Percentiles rank a stretch among this genome's conserved stretches.
These are phyloP conservation scores for Ictalurus furcatus DNA, from an alignment of 2,113 vertebrate species.

Conservation along the genomic window DNA sequence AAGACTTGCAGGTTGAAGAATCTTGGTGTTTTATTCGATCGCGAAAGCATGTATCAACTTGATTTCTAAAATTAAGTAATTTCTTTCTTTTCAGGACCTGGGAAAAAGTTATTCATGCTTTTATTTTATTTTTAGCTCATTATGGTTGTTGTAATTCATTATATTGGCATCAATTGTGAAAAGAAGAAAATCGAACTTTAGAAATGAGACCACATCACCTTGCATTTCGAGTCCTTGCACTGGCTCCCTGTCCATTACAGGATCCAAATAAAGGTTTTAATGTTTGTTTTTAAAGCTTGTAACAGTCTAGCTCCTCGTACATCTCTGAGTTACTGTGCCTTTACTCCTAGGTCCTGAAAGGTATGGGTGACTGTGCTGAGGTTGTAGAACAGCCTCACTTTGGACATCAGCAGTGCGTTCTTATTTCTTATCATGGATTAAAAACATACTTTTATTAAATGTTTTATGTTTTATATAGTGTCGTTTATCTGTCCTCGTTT, in stretches of 20 bases:
- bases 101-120: not conserved
- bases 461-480: not conserved
- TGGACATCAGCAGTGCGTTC: no score
- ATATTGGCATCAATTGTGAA: not conserved
- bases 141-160: not conserved
- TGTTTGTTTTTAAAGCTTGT: not conserved
- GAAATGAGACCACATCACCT: not conserved
- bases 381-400: no score
- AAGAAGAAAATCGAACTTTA: not conserved
- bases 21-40: not conserved
- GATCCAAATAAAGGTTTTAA: not conserved
- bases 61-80: not conserved
- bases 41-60: no score
- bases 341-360: not conserved
- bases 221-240: not conserved
- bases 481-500: not conserved
- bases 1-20: not conserved
- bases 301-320: not conserved
- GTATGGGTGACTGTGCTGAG: no score
- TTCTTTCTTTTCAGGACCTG: not conserved
- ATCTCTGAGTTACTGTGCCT: not conserved
- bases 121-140: not conserved
- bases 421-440: not conserved
- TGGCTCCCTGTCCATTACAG: not conserved
- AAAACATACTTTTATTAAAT: not conserved